Percentiles rank a stretch among this genome's conserved stretches.
phyloP scores from a whole-genome alignment of 2,797 vertebrate species.

The Arctocebus calabarensis region DNA sequence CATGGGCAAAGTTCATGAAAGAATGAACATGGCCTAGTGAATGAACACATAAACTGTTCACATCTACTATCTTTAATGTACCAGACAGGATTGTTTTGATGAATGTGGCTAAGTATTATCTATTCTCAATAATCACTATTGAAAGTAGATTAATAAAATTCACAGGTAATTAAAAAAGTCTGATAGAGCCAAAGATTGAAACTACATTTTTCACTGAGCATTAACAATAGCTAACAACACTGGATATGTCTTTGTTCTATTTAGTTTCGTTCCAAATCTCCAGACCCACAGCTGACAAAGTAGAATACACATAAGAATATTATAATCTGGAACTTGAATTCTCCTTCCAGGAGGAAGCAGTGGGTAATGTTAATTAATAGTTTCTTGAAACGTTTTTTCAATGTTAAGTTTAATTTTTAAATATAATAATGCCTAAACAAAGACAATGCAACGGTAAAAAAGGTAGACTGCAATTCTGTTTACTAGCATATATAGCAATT shows the following conservation, averaged over 20 bases:
- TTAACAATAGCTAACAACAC: neutral
- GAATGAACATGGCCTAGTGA: neutral
- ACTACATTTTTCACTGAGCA: neutral
- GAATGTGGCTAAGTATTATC: neutral
- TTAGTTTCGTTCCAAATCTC: neutral
- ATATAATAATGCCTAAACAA: neutral
- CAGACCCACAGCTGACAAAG: neutral
- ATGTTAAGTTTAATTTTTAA: neutral
- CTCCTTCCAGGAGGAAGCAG: neutral
- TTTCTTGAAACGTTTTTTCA: neutral
- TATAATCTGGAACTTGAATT: neutral
- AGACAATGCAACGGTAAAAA: neutral
- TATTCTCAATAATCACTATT: neutral
- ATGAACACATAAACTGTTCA: neutral
- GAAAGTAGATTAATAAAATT: neutral
- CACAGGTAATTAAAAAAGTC: neutral
- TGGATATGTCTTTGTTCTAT: neutral
- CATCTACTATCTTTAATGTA: neutral
- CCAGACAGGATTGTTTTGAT: neutral
- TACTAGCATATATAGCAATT: neutral
- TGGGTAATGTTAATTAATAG: neutral
- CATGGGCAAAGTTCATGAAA: neutral
- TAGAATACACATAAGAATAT: neutral
- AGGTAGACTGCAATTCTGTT: neutral
- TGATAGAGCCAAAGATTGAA: neutral